Percentiles rank a stretch among this genome's conserved stretches.
Conservation (phyloP, 30 jellyfish, hydroid and myxozoan genomes). For the Aurelia sp. region DNA sequence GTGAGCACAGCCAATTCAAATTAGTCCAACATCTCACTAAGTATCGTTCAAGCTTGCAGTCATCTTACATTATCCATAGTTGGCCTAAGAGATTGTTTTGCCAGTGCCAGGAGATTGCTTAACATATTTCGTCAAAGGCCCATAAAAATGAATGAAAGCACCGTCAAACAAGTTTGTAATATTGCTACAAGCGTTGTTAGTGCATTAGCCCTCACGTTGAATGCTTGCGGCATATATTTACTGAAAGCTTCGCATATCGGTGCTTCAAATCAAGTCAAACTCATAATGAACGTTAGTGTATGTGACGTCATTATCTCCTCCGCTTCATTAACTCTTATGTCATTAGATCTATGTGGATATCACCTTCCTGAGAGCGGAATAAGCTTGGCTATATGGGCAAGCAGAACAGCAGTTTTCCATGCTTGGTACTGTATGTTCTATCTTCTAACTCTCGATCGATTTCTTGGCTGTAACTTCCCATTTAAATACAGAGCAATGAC, state of each 20-base stretch:
- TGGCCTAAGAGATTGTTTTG: too few relatives aligned
- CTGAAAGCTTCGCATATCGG: background rate
- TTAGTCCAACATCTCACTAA: too few relatives aligned
- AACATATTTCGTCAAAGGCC: too few relatives aligned
- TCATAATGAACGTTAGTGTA: conserved; percentile 4
- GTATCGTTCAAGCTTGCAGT: too few relatives aligned
- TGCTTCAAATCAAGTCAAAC: background rate
- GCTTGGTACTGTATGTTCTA: background rate
- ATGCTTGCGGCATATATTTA: conserved; percentile 1
- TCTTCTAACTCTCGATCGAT: conserved; percentile 13
- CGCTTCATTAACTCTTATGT: background rate
- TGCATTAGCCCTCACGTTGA: background rate
- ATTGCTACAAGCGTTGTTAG: background rate
- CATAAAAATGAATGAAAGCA: too few relatives aligned
- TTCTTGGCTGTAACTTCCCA: conserved; percentile 27
- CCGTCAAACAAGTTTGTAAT: too few relatives aligned
- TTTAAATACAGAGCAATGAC: background rate
- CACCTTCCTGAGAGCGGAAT: background rate
- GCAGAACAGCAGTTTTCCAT: background rate
- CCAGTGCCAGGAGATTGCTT: too few relatives aligned
- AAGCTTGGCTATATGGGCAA: background rate
- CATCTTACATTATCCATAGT: too few relatives aligned
- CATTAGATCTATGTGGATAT: background rate
- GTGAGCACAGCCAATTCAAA: too few relatives aligned
- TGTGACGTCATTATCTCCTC: background rate